These are phyloP conservation scores for Mesaphorura yosii DNA, from an alignment of 1,140 invertebrate genomes.

Conservation along the genomic window DNA sequence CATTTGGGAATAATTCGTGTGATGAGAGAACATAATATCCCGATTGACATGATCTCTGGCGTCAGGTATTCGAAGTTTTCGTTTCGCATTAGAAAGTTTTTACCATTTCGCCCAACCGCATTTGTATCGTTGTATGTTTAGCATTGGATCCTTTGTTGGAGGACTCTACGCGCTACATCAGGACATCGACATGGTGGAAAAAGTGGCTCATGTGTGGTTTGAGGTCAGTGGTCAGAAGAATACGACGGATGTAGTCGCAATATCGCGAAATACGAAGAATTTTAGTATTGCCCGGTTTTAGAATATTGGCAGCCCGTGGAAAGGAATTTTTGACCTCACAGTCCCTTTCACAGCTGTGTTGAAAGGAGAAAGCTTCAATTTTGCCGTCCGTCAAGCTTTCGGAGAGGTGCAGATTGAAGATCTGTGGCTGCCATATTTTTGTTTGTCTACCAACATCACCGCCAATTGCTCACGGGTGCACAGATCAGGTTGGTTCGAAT, in stretches of 20 bases:
- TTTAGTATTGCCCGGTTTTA: background rate
- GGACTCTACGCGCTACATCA: constrained; percentile 11
- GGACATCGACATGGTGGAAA: constrained; percentile 1
- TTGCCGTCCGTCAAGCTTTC: constrained; percentile 3
- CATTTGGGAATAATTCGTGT: background rate
- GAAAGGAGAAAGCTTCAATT: constrained; percentile 11
- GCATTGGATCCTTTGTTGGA: constrained; percentile 17
- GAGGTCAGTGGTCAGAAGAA: background rate
- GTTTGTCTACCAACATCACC: constrained; percentile 15
- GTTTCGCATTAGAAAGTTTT: too few relatives aligned
- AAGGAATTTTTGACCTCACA: constrained; percentile 3
- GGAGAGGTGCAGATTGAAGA: constrained; percentile 23
- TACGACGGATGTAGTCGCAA: too few relatives aligned
- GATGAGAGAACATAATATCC: constrained; percentile 2
- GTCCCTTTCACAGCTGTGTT: constrained; percentile 2
- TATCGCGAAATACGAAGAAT: too few relatives aligned
- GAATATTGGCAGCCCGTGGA: constrained; percentile 1
- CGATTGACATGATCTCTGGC: constrained; percentile 17
- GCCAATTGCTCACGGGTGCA: constrained; percentile 8
- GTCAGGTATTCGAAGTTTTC: constrained; percentile 5
- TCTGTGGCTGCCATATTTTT: constrained; percentile 19
- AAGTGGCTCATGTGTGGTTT: background rate
- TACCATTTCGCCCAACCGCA: too few relatives aligned
- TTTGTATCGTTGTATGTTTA: too few relatives aligned
- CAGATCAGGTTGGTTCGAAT: constrained; percentile 5